These are phyloP conservation scores for Aleadryas rufinucha DNA, from an alignment of 2,113 vertebrate species.

Conservation along the genomic window DNA sequence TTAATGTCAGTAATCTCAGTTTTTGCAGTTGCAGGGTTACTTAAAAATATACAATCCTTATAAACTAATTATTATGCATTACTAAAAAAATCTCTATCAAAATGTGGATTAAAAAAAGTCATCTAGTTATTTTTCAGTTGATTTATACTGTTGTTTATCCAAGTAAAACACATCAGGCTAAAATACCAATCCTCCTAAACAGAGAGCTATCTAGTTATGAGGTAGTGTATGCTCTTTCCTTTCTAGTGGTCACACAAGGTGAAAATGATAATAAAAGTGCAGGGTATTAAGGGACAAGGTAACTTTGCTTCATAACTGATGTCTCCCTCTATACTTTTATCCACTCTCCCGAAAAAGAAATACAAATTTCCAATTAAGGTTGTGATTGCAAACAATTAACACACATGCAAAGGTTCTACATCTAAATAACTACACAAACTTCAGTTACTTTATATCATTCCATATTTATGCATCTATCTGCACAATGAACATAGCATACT, in stretches of 20 bases:
- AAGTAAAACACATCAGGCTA: not conserved
- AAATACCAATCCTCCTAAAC: not conserved
- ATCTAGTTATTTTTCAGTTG: not conserved
- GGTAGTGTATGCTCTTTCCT: not conserved
- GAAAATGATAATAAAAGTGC: not conserved
- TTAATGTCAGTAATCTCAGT: not conserved
- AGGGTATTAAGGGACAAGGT: not conserved
- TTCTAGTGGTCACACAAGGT: not conserved
- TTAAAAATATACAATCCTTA: not conserved
- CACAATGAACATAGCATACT: not conserved
- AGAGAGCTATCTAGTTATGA: not conserved
- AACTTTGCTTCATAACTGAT: not conserved
- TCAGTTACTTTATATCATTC: not conserved
- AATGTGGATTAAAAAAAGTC: not conserved
- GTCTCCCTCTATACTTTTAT: not conserved
- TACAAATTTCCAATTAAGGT: not conserved
- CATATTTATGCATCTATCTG: not conserved
- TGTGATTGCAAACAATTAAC: not conserved
- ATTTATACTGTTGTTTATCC: not conserved
- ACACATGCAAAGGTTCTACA: not conserved
- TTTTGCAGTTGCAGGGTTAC: not conserved
- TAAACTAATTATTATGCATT: not conserved
- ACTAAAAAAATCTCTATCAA: not conserved
- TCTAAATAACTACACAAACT: not conserved
- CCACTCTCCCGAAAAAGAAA: not conserved